phyloP scores from a whole-genome alignment of 37 sponge, comb jelly and placozoan species.

The Beroe forskalii region DNA sequence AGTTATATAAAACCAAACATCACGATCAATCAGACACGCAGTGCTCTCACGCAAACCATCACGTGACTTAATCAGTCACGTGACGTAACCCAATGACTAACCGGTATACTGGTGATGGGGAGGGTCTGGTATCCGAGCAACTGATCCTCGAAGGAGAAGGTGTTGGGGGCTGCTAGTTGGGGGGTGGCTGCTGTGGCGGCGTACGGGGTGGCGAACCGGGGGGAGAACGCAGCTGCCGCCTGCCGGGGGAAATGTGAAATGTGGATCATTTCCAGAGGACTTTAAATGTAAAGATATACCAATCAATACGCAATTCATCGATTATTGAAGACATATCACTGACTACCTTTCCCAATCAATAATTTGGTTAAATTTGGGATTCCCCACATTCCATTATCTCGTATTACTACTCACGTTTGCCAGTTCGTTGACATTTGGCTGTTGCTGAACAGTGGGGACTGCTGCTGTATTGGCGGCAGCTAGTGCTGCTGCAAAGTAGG shows the following conservation, averaged over 20 bases:
- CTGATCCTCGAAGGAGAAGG: conserved; percentile 55
- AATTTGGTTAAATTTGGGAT: too few species aligned
- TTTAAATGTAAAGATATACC: too few species aligned
- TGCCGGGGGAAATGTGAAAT: not conserved
- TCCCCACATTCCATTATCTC: too few species aligned
- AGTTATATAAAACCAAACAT: too few species aligned
- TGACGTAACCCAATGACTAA: too few species aligned
- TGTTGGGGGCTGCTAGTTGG: conserved; percentile 23
- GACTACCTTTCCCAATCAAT: too few species aligned
- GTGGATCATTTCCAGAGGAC: too few species aligned
- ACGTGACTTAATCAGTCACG: too few species aligned
- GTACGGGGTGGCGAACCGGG: conserved; percentile 40
- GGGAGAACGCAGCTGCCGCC: conserved; percentile 22
- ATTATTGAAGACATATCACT: too few species aligned
- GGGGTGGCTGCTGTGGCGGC: conserved; percentile 18
- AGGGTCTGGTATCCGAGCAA: conserved; percentile 53
- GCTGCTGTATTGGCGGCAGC: conserved; percentile 54
- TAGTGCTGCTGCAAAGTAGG: conserved; percentile 53
- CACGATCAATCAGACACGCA: not conserved
- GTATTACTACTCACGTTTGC: conserved; percentile 57
- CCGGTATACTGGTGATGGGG: conserved; percentile 58
- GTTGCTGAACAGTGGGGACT: not conserved
- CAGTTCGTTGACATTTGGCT: conserved; percentile 20
- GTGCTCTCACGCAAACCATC: too few species aligned
- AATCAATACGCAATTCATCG: too few species aligned